These are phyloP conservation scores for Drosophila bipectinata DNA, from an alignment of 1,140 invertebrate genomes.

Conservation along the genomic window DNA sequence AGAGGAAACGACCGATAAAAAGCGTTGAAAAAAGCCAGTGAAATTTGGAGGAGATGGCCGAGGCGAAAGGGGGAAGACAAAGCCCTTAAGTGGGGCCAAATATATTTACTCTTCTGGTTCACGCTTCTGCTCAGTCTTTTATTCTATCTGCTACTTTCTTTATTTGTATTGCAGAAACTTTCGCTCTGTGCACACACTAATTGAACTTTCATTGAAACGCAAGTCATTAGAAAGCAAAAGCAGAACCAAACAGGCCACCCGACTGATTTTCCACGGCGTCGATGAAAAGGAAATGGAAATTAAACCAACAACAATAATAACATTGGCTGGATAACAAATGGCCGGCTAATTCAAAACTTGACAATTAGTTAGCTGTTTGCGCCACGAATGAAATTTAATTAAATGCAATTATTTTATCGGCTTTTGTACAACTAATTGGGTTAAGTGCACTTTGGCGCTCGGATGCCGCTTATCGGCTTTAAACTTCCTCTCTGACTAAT, in stretches of 20 bases:
- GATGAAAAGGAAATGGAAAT: slow-evolving; percentile 57
- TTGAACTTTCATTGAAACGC: slow-evolving; percentile 80
- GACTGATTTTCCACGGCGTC: slow-evolving; percentile 31
- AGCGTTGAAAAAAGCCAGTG: slow-evolving; percentile 15
- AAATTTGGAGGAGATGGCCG: slow-evolving; percentile 6
- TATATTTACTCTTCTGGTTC: slow-evolving; percentile 32
- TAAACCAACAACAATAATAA: slow-evolving; percentile 1
- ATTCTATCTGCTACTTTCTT: slow-evolving; percentile 27
- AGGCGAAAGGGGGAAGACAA: slow-evolving; percentile 2
- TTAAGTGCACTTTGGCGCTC: slow-evolving; percentile 59
- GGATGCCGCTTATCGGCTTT: slow-evolving; percentile 55
- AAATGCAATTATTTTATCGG: slow-evolving; percentile 78
- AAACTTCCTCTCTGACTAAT: slow-evolving; percentile 55
- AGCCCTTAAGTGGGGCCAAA: slow-evolving; percentile 41
- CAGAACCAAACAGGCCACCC: slow-evolving; percentile 42
- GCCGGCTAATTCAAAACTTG: slow-evolving; percentile 50
- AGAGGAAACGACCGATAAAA: slow-evolving; percentile 24
- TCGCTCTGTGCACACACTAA: slow-evolving; percentile 70
- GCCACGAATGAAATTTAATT: slow-evolving; percentile 64
- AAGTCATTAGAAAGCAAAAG: slow-evolving; percentile 78
- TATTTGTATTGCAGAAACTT: slow-evolving; percentile 57
- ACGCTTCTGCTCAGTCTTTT: slow-evolving; percentile 11
- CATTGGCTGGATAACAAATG: background rate
- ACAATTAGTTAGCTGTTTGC: slow-evolving; percentile 54
- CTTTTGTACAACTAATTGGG: slow-evolving; percentile 74